Conservation (phyloP, 2,797 vertebrate species). For the Pseudotriccus pelzelni region DNA sequence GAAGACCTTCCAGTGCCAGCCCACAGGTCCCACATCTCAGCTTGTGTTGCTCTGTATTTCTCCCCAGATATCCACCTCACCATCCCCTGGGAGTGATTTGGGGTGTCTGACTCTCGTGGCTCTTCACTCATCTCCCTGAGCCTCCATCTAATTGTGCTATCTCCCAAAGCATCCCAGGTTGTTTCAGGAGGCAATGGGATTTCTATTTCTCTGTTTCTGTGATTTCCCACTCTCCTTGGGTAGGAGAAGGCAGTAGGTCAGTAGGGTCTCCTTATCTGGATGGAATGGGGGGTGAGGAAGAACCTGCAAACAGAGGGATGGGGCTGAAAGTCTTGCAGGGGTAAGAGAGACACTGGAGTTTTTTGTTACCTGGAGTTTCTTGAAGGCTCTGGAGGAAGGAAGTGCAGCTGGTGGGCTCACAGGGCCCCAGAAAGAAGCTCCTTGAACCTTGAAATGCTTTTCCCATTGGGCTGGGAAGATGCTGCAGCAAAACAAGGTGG, state of each 20-base stretch:
- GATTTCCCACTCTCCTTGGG: not conserved
- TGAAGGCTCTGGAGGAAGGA: not conserved
- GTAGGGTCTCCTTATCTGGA: not conserved
- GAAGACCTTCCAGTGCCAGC: not conserved
- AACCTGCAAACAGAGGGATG: not conserved
- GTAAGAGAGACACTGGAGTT: not conserved
- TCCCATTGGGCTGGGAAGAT: not conserved
- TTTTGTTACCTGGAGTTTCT: not conserved
- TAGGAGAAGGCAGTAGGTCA: not conserved
- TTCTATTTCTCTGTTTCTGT: not conserved
- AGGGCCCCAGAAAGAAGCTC: rapidly evolving
- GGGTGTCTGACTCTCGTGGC: rapidly evolving
- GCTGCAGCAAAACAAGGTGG: not conserved
- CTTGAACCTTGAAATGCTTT: not conserved
- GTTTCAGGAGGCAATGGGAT: rapidly evolving
- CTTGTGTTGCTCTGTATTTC: rapidly evolving
- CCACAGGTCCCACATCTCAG: not conserved
- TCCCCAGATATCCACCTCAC: not conserved
- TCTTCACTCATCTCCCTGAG: not conserved
- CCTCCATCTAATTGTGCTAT: not conserved
- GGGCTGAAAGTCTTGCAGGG: not conserved
- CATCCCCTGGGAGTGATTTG: rapidly evolving
- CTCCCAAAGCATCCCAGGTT: not conserved
- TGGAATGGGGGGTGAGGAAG: not conserved
- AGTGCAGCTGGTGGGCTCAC: not conserved